Evolutionary conservation across 2,888 invertebrate species (phyloP).

Genomic region (Drosophila helvetica): DNA sequence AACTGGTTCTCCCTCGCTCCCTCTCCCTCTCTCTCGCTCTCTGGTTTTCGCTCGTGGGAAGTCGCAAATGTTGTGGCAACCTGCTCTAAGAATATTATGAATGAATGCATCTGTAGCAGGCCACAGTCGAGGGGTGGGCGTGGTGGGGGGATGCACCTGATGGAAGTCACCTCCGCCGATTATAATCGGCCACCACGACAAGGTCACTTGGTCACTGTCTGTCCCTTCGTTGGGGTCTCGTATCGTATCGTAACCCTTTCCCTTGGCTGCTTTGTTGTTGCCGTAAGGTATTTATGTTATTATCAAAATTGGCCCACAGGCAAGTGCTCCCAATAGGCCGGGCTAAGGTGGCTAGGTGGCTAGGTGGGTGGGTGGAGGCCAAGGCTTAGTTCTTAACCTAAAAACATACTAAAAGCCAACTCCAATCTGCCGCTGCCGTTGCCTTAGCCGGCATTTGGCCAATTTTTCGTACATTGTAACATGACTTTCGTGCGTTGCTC

Average conservation of each 20-base stretch:
- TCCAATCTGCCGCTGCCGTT: conserved; percentile 9
- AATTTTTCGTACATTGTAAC: conserved; percentile 68
- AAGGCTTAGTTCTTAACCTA: conserved; percentile 79
- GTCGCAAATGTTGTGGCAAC: conserved; percentile 54
- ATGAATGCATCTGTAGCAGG: conserved; percentile 25
- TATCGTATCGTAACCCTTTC: neutral
- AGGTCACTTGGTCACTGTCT: conserved; percentile 64
- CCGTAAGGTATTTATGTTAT: conserved; percentile 59
- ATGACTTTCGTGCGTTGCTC: conserved; percentile 79
- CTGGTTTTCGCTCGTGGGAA: conserved; percentile 64
- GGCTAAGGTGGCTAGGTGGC: neutral
- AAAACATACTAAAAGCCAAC: conserved; percentile 64
- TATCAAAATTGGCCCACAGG: conserved; percentile 67
- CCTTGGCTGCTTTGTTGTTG: neutral
- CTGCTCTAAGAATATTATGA: conserved; percentile 51
- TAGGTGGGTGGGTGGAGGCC: conserved; percentile 37
- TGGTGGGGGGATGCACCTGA: neutral
- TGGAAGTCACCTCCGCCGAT: conserved; percentile 34
- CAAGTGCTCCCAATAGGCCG: conserved; percentile 15
- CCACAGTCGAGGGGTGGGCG: neutral
- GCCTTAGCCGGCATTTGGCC: conserved; percentile 48
- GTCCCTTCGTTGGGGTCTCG: neutral
- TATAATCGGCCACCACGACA: conserved; percentile 48
- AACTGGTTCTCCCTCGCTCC: conserved; percentile 45
- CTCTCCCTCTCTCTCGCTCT: too few species aligned